Evolutionary conservation across 2,888 invertebrate species (phyloP), one percentile per base, ranked within the genome.

Genomic region (Yponomeuta cagnagella): DNA sequence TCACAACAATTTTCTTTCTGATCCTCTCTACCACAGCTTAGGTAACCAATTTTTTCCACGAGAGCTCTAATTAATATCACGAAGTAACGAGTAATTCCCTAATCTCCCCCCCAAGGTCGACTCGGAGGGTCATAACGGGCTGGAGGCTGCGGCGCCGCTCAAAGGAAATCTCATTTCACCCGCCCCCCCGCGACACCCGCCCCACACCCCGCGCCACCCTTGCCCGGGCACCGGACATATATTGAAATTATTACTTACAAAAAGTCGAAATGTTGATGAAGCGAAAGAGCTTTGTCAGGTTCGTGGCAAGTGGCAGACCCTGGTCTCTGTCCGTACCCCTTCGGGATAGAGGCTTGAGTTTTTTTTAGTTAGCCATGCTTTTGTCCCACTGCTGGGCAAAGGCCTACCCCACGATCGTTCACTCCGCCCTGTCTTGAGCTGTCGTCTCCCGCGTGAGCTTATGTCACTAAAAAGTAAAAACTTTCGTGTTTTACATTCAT

Each of bases 141-240:
- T 37, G 63, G 71, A 68, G 72, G 71, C 67, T 68, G 77, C 81
- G 80, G 79, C 82, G 80, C 79, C 78, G 82, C 83, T 87, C 90
- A 90, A 89, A 90, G 90, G 89, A 91, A 90, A 90, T 91, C 90
- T 90, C 90, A 91, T 91, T 91, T 89, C 82, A 81, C 79, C 77
- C 79, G 77, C 73, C 75, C 77, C 77, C 76, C 75, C 74, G 15
- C 58, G 10, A 52, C 75, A 33, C 76, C 71, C 74, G 70, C 71
- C 74, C 77, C 76, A 23, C 63, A 70, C 74, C 74, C 75, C 74
- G 76, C 76, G 74, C 77, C 48, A 75, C 68, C 72, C 73, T 73
- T 71, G 74, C 77, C 77, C 74, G 73, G 76, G 77, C 80, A 52
- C 68, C 63, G 84, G 85, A 88, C 87, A 87, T 86, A 87, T 89